A percentile compares a stretch with the other conserved stretches of the same genome.
Conservation (phyloP, 2,888 invertebrate genomes). For the Erebia aethiops region DNA sequence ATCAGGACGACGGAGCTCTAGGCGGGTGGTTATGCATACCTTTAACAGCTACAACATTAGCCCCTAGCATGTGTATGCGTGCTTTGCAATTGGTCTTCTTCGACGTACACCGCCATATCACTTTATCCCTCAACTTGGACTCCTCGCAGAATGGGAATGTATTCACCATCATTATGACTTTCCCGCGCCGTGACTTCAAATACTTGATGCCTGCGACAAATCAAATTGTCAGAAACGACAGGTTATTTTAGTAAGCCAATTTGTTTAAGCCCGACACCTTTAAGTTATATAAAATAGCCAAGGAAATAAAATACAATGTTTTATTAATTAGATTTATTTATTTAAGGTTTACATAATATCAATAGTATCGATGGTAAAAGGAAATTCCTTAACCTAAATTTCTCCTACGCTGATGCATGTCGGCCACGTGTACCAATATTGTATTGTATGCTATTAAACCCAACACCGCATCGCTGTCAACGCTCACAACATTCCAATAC, state of each 20-base stretch:
- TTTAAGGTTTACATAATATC: neutral
- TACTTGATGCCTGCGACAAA: conserved; percentile 77
- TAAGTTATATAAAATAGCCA: neutral
- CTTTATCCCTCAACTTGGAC: conserved; percentile 78
- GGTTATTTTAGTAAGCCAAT: conserved; percentile 9
- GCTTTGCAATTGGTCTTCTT: conserved; percentile 82
- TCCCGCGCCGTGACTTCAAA: conserved; percentile 78
- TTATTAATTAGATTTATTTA: neutral
- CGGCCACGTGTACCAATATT: too few relatives aligned
- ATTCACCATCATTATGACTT: conserved; percentile 81
- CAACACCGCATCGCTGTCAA: too few relatives aligned
- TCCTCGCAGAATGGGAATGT: conserved; percentile 81
- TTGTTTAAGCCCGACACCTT: conserved; percentile 34
- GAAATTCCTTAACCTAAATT: too few relatives aligned
- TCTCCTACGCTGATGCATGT: too few relatives aligned
- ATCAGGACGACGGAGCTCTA: conserved; percentile 60
- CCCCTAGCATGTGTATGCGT: conserved; percentile 76
- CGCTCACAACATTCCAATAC: too few relatives aligned
- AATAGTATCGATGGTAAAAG: too few relatives aligned
- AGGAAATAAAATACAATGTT: neutral
- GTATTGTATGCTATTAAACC: too few relatives aligned
- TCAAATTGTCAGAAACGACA: conserved; percentile 54
- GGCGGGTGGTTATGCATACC: conserved; percentile 81
- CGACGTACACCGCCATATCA: conserved; percentile 80
- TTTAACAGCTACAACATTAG: conserved; percentile 77